These are phyloP conservation scores for Crocuta crocuta DNA, from an alignment of 2,113 vertebrate species.

Conservation along the genomic window DNA sequence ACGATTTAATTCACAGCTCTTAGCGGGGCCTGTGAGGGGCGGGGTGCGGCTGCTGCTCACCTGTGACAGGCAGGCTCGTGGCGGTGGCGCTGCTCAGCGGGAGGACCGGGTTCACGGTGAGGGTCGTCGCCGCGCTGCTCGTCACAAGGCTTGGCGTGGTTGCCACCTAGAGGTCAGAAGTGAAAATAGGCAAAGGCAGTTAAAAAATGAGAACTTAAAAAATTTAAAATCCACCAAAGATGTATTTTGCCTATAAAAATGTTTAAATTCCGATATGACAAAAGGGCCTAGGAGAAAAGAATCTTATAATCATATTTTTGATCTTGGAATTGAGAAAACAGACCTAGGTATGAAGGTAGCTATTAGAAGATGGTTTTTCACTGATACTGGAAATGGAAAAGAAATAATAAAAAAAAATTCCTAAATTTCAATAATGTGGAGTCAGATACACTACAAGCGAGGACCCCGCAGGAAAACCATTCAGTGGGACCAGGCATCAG, in stretches of 20 bases:
- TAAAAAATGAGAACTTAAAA: background rate
- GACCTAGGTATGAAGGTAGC: background rate
- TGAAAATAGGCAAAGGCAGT: constrained; percentile 49
- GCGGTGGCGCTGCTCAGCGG: constrained; percentile 95
- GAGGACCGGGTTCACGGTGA: constrained; percentile 97
- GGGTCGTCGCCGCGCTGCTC: constrained; percentile 96
- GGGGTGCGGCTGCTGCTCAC: constrained; percentile 81
- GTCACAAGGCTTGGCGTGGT: constrained; percentile 99
- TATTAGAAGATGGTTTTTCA: background rate
- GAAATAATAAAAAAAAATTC: background rate
- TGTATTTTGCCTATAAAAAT: background rate
- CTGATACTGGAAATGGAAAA: background rate
- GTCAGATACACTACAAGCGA: background rate
- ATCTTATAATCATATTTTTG: constrained; percentile 11
- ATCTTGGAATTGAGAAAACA: background rate
- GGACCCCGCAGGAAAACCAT: background rate
- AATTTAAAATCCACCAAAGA: background rate
- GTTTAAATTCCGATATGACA: background rate
- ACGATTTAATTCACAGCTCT: background rate
- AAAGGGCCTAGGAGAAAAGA: background rate
- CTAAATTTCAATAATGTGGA: background rate
- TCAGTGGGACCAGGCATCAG: background rate
- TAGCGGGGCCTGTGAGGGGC: background rate
- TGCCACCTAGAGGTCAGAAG: constrained; percentile 91
- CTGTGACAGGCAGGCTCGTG: constrained; percentile 93